Evolutionary conservation across 2,113 vertebrate species (phyloP).

Genomic region (Apeltes quadracus): DNA sequence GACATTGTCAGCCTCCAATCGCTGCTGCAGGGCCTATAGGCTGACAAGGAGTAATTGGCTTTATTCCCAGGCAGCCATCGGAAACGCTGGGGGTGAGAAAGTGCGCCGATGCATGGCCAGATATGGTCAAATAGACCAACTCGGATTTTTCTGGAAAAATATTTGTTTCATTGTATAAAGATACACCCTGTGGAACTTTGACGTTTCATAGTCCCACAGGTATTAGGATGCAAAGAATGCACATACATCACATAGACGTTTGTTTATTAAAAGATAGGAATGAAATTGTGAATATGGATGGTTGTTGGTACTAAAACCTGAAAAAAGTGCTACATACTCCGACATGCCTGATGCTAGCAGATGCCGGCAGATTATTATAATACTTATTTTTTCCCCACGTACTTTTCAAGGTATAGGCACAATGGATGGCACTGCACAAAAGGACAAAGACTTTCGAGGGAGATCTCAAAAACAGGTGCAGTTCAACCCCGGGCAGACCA

Average conservation of each 20-base stretch:
- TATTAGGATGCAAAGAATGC: background rate
- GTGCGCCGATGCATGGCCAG: background rate
- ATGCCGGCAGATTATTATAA: constrained; percentile 1
- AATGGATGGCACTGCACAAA: constrained; percentile 87
- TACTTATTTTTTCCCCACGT: background rate
- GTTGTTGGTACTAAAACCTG: background rate
- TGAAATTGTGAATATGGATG: background rate
- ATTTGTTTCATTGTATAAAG: background rate
- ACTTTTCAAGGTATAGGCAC: constrained; percentile 87
- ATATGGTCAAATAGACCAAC: constrained; percentile 23
- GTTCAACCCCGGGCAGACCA: constrained; percentile 94
- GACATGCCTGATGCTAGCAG: background rate
- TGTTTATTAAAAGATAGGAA: background rate
- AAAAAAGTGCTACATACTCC: background rate
- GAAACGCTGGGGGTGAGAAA: background rate
- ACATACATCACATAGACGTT: background rate
- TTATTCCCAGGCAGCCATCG: constrained; percentile 26
- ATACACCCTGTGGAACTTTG: background rate
- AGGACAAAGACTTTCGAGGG: constrained; percentile 91
- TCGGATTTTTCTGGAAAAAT: constrained; percentile 4
- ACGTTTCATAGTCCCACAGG: background rate
- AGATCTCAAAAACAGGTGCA: constrained; percentile 96
- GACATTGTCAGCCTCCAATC: constrained; percentile 15
- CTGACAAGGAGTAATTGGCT: constrained; percentile 52
- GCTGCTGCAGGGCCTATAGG: constrained; percentile 27